Evolutionary conservation across 2,888 invertebrate genomes (phyloP), one percentile per base, ranked within the genome.

Genomic region (Apamea sordens): DNA sequence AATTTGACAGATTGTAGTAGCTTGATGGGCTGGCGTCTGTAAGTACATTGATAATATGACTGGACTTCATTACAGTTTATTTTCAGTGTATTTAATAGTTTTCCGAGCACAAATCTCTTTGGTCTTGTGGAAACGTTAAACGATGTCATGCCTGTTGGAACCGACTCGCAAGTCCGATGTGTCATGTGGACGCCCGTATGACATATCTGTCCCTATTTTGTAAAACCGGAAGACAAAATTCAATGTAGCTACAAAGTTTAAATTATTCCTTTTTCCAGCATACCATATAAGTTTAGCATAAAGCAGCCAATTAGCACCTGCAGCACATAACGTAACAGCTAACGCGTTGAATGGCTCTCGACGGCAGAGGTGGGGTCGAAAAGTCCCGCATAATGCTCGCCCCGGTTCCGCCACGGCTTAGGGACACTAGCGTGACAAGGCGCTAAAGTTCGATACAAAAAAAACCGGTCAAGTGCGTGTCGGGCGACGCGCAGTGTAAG

Each of bases 261-360:
- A 53, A 53, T 32, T 24, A 47, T 44, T 78, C 44, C n/a, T 13
- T 15, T 36, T 21, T 61, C 41, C 18, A 41, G 59, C 41, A 61
- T 32, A 61, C 21, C 28, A n/a, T 10, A 36, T 24, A 56, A 56
- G 63, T 24, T 56, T 15, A 28, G 44, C 65, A 78, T 15, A 56
- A 70, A 44, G 65, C 65, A 53, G 50, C 3, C 53, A 82, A 63
- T 73, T 78, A n/a, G 56, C 79, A 24, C 47, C 53, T 47, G 73
- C 61, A 73, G 32, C 61, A 18, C 53, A 47, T 32, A 32, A n/a
- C 70, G 65, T 21, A 36, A 44, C 77, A 61, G 15, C 24, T 63
- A 50, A 69, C n/a, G 36, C n/a, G 36, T 36, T 71, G 65, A 73
- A 44, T 59, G 13, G 36, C 44, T 24, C 44, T 36, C 24, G n/a